These are phyloP conservation scores for Sarcophaga peregrina DNA, from an alignment of 1,140 invertebrate species.

Conservation along the genomic window DNA sequence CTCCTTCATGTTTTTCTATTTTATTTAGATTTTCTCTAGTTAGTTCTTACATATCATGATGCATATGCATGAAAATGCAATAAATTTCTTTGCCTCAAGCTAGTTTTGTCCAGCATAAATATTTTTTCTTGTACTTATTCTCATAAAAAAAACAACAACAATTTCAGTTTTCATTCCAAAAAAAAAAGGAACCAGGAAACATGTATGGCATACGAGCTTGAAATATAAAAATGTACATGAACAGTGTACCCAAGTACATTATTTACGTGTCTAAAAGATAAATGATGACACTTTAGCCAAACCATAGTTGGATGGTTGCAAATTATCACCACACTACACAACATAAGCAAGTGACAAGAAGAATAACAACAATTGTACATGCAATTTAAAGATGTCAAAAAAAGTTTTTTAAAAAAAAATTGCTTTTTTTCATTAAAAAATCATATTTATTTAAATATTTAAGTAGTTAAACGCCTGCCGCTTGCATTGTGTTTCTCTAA, in stretches of 20 bases:
- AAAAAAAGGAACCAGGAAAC: background rate
- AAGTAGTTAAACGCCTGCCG: too few species aligned
- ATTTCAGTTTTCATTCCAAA: background rate
- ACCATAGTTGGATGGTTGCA: background rate
- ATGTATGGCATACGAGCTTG: background rate
- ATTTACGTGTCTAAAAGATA: conserved; percentile 22
- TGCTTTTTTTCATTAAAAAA: too few species aligned
- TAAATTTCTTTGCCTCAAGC: background rate
- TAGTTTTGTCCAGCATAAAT: background rate
- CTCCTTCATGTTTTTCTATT: background rate
- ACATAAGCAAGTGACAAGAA: background rate
- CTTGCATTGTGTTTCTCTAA: too few species aligned
- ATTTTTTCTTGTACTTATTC: background rate
- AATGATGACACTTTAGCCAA: conserved; percentile 1
- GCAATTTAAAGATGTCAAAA: too few species aligned
- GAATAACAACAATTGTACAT: background rate
- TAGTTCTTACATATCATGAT: background rate
- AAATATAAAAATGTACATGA: background rate
- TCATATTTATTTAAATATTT: too few species aligned
- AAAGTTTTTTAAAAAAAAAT: too few species aligned
- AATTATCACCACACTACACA: background rate
- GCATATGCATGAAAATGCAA: background rate
- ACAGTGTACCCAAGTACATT: background rate
- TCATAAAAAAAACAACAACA: background rate
- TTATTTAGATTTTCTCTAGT: background rate